Percentiles rank a stretch among this genome's conserved stretches.
Conservation (phyloP, 2,888 invertebrate genomes). For the Cheilosia pagana region DNA sequence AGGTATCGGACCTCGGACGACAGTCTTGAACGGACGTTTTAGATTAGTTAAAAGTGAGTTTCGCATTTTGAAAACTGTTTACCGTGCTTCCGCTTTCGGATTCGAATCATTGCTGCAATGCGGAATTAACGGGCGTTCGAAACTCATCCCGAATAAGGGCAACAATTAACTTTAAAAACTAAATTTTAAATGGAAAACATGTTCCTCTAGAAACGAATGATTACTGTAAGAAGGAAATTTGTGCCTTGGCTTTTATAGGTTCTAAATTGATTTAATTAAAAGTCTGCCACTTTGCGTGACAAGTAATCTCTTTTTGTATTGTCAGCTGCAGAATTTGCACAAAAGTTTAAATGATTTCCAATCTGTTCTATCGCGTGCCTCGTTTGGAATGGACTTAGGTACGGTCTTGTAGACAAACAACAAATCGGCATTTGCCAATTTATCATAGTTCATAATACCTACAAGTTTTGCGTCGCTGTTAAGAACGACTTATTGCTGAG, state of each 20-base stretch:
- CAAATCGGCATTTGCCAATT: not conserved
- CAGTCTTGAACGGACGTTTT: slow-evolving; percentile 62
- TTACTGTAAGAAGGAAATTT: slow-evolving; percentile 33
- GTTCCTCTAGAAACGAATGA: slow-evolving; percentile 19
- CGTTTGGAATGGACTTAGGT: not conserved
- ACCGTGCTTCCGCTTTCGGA: slow-evolving; percentile 63
- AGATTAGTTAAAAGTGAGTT: not conserved
- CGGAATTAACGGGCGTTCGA: slow-evolving; percentile 59
- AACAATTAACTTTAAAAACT: slow-evolving; percentile 25
- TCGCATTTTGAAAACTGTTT: slow-evolving; percentile 11
- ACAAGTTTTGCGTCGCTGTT: too few relatives aligned
- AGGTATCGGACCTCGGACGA: slow-evolving; percentile 84
- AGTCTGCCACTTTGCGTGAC: slow-evolving; percentile 49
- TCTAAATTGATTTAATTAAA: slow-evolving; percentile 54
- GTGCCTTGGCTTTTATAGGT: slow-evolving; percentile 44
- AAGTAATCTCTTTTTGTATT: slow-evolving; percentile 49
- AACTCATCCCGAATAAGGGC: slow-evolving; percentile 51
- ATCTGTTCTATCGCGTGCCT: not conserved
- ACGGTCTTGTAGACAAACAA: not conserved
- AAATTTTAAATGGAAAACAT: slow-evolving; percentile 49
- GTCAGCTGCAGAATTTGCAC: slow-evolving; percentile 56
- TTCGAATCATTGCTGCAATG: slow-evolving; percentile 64
- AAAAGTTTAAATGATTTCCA: not conserved
- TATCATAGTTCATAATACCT: too few relatives aligned
- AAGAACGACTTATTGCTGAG: too few relatives aligned